Conservation (phyloP, 2,113 vertebrate species). For the Sorex araneus region DNA sequence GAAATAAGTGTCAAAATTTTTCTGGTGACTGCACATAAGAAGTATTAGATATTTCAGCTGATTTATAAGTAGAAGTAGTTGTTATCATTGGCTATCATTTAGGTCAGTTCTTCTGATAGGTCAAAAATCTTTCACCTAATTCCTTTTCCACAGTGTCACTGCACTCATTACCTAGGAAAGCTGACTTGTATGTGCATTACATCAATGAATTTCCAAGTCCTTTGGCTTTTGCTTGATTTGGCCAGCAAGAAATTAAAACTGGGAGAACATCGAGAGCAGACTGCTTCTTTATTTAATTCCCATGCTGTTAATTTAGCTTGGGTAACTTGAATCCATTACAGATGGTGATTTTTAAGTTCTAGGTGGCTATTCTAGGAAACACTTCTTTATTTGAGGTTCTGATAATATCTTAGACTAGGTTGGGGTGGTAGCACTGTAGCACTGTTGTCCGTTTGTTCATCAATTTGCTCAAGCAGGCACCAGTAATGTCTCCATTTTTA, state of each 20-base stretch:
- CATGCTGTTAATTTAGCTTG: background rate
- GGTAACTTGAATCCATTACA: background rate
- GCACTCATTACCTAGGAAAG: background rate
- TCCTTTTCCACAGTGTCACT: background rate
- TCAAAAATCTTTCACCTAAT: conserved; percentile 39
- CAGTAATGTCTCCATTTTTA: no score
- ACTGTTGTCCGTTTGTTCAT: no score
- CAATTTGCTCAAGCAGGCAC: no score
- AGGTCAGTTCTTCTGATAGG: conserved; percentile 13
- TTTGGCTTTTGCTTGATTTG: background rate
- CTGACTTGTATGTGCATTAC: background rate
- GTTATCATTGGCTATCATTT: background rate
- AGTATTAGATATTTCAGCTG: conserved; percentile 45
- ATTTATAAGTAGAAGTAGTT: conserved; percentile 45
- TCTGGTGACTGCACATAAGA: conserved; percentile 30
- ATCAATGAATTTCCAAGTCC: background rate
- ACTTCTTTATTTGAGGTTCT: conserved; percentile 20
- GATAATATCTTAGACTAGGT: background rate
- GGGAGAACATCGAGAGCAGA: background rate
- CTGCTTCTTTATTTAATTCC: background rate
- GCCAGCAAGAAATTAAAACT: conserved; percentile 35
- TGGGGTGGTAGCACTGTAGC: no score
- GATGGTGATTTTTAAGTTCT: conserved; percentile 12
- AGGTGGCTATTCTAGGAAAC: background rate
- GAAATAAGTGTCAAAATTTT: conserved; percentile 53